Percentiles rank a stretch among this genome's conserved stretches.
These are phyloP conservation scores for Deilephila porcellus DNA, from an alignment of 2,888 invertebrate species.

Conservation along the genomic window DNA sequence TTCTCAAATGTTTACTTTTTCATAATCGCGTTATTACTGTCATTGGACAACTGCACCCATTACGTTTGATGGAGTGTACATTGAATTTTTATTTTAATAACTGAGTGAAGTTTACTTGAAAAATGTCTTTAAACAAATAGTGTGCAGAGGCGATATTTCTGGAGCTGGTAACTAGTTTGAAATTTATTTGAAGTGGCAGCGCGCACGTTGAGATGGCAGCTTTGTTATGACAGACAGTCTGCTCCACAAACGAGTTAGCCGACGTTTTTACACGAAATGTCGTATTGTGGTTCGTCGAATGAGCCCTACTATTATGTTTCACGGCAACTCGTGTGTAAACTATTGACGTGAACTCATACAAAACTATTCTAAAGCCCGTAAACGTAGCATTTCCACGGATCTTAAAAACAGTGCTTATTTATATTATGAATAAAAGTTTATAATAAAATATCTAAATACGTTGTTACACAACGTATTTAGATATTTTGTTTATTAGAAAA, in stretches of 20 bases:
- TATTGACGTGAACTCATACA: not conserved
- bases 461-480: no score
- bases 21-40: not conserved
- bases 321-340: not conserved
- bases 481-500: not conserved
- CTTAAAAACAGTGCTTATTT: not conserved
- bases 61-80: conserved; percentile 5
- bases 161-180: conserved; percentile 47
- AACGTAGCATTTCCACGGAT: not conserved
- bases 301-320: conserved; percentile 14
- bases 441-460: not conserved
- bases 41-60: conserved; percentile 2
- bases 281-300: conserved; percentile 9
- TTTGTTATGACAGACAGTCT: conserved; percentile 65
- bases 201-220: conserved; percentile 52
- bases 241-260: conserved; percentile 45
- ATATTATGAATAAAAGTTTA: not conserved
- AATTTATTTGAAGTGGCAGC: conserved; percentile 62
- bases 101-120: conserved; percentile 32
- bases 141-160: conserved; percentile 47
- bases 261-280: conserved; percentile 38
- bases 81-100: conserved; percentile 23
- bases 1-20: conserved; percentile 5
- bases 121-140: conserved; percentile 31
- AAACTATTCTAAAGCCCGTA: not conserved